A percentile compares a stretch with the other conserved stretches of the same genome.
phyloP scores from a whole-genome alignment of 2,888 invertebrate genomes.

The Drosophila melanocephala region DNA sequence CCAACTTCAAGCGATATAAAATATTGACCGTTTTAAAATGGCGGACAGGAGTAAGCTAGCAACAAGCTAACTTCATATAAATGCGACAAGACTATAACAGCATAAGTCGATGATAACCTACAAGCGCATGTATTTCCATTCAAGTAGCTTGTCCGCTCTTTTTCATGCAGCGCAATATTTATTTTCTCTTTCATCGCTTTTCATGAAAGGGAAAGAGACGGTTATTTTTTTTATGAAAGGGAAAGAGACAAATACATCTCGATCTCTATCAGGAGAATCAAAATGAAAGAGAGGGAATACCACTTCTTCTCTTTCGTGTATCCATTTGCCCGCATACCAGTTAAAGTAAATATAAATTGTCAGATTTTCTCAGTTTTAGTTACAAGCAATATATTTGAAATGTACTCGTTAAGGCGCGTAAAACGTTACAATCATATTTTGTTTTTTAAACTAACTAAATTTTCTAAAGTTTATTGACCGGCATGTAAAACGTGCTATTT shows the following conservation, averaged over 20 bases:
- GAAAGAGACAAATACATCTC: conserved; percentile 29
- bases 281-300: conserved; percentile 19
- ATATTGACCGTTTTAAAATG: conserved; percentile 43
- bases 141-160: neutral
- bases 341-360: conserved; percentile 8
- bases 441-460: conserved; percentile 7
- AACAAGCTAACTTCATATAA: neutral
- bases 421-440: conserved; percentile 56
- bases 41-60: conserved; percentile 1
- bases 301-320: neutral
- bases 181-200: neutral
- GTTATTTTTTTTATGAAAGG: conserved; percentile 10
- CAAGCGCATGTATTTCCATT: neutral
- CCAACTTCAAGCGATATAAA: conserved; percentile 24
- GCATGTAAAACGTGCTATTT: conserved; percentile 41
- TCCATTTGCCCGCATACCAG: neutral
- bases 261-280: conserved; percentile 11
- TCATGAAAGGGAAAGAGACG: conserved; percentile 35
- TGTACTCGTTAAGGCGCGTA: conserved; percentile 63
- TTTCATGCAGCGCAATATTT: neutral
- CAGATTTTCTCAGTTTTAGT: neutral
- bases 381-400: conserved; percentile 3
- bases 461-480: neutral
- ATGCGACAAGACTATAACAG: neutral
- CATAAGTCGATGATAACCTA: neutral